Evolutionary conservation across 1,140 invertebrate species (phyloP).

Genomic region (Drosophila parvula): DNA sequence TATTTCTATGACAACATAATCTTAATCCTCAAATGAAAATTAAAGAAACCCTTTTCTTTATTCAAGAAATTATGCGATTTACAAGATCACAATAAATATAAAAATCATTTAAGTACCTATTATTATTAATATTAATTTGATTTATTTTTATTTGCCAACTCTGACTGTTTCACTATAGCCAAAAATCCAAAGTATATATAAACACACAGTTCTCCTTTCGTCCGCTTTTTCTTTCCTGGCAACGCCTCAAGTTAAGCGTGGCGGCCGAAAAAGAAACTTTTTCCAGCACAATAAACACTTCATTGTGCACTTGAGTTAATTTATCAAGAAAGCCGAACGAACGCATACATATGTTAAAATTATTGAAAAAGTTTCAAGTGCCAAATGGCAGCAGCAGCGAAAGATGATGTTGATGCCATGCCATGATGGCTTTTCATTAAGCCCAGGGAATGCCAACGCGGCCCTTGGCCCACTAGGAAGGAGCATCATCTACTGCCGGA

Average conservation of each 20-base stretch:
- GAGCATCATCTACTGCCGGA: constrained; percentile 7
- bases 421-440: constrained; percentile 70
- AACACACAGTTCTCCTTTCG: constrained; percentile 10
- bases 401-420: constrained; percentile 26
- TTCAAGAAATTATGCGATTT: background rate
- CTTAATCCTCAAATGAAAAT: background rate
- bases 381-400: constrained; percentile 15
- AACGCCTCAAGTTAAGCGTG: constrained; percentile 25
- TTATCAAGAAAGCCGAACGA: constrained; percentile 65
- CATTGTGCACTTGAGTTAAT: constrained; percentile 79
- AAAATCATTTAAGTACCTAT: no score
- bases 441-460: constrained; percentile 1
- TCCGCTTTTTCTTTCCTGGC: constrained; percentile 5
- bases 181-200: constrained; percentile 3
- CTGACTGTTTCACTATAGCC: background rate
- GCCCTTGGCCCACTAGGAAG: constrained; percentile 6
- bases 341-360: constrained; percentile 62
- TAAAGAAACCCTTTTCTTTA: background rate
- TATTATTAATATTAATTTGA: background rate
- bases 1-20: background rate
- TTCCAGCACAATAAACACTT: constrained; percentile 74
- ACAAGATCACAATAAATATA: background rate
- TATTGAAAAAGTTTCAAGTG: constrained; percentile 78
- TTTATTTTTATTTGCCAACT: background rate
- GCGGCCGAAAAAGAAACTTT: constrained; percentile 38